Evolutionary conservation across 2,888 invertebrate genomes (phyloP), one percentile per base, ranked within the genome.

Genomic region (Trypoxylon attenuatum): DNA sequence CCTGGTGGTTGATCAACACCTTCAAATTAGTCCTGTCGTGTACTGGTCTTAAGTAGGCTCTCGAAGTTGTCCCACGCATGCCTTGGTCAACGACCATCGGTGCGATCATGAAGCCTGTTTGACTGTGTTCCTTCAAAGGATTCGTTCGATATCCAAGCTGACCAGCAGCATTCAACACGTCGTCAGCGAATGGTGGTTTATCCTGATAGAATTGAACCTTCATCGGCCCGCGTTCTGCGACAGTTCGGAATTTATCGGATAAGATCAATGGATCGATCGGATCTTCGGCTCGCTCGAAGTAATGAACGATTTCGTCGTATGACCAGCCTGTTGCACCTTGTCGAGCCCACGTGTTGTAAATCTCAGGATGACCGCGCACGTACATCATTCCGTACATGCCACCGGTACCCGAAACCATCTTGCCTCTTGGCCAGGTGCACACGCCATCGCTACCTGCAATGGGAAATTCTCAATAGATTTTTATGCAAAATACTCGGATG

Each of bases 361-460:
- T 89, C 10, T 85, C 83, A 0, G 87, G 88, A 73, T 90, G 90
- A 0, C 92, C 92, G 18, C 90, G 88, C 0, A 90, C 87, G 79
- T 91, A 92, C 75, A 92, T 87, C 89, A 92, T 91, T 1, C 90
- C 91, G 79, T 91, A 91, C 42, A 92, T 87, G 0, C 90, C 89
- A 18, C 90, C 89, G 0, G 90, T 90, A 2, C 92, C 92, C 6
- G 92, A 91, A 27, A 92, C 83, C 82, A 90, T 88, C 66, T 87
- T 88, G 0, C 88, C 88, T 15, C 91, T 84, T 0, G 89, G 89
- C 89, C 89, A 89, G 6, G 78, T 78, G 71, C 89, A 89, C 1
- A 78, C 62, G 1, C 88, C 88, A 0, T 72, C 78, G 2, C 62
- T 80, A 59, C 78, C 82, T 79, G 75, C 18, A 62, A 42, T 2